A percentile compares a stretch with the other conserved stretches of the same genome.
These are phyloP conservation scores for Mimumesa dahlbomi DNA, from an alignment of 2,888 invertebrate species.

Conservation along the genomic window DNA sequence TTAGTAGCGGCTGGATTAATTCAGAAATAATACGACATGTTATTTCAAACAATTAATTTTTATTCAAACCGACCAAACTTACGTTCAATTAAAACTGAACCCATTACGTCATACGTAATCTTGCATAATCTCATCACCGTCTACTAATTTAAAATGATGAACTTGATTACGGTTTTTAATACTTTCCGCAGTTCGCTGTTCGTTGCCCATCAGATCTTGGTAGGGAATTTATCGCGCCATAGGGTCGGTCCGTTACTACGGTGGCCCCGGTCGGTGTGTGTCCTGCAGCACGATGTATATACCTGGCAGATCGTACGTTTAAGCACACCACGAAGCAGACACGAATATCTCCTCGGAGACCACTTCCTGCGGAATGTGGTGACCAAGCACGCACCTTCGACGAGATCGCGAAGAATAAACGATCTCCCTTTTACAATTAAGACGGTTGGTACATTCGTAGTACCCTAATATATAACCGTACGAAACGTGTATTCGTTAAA, in stretches of 20 bases:
- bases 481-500: too few relatives aligned
- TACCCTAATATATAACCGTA: neutral
- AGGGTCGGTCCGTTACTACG: slow-evolving; percentile 25
- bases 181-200: neutral
- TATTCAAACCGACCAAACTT: too few relatives aligned
- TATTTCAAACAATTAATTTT: too few relatives aligned
- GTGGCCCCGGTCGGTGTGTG: slow-evolving; percentile 19
- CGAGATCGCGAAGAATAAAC: slow-evolving; percentile 21
- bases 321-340: slow-evolving; percentile 29
- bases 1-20: too few relatives aligned
- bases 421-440: slow-evolving; percentile 16
- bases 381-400: slow-evolving; percentile 26
- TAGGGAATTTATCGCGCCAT: slow-evolving; percentile 40
- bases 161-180: slow-evolving; percentile 16
- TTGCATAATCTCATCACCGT: neutral
- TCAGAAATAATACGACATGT: too few relatives aligned
- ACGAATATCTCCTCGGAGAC: slow-evolving; percentile 51
- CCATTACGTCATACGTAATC: neutral
- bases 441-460: neutral
- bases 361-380: slow-evolving; percentile 30
- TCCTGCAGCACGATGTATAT: slow-evolving; percentile 26
- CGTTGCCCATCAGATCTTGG: slow-evolving; percentile 1
- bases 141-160: neutral
- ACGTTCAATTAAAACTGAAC: too few relatives aligned
- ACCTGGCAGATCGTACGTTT: slow-evolving; percentile 24